These are phyloP conservation scores for Turnix velox DNA, from an alignment of 2,113 vertebrate species.

Conservation along the genomic window DNA sequence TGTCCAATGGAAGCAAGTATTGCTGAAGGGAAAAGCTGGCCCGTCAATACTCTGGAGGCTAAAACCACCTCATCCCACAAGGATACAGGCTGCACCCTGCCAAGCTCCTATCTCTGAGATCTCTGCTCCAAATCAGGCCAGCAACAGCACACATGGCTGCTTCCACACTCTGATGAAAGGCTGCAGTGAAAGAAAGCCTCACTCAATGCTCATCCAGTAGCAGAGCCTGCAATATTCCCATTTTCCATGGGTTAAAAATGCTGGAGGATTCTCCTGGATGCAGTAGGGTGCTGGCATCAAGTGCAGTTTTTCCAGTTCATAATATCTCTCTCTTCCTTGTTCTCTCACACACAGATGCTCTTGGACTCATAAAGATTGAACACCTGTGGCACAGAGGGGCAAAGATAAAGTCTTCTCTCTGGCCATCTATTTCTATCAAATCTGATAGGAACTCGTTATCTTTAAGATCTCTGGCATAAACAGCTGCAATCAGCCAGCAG, in stretches of 20 bases:
- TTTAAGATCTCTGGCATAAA: neutral
- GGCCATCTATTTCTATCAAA: constrained; percentile 1
- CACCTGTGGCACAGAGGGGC: neutral
- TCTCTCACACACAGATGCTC: constrained; percentile 7
- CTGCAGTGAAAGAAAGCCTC: neutral
- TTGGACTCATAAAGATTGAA: constrained; percentile 13
- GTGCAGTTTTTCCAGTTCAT: neutral
- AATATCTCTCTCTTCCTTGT: neutral
- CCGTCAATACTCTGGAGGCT: neutral
- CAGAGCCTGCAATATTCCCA: neutral
- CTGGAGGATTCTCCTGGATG: neutral
- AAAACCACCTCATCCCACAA: neutral
- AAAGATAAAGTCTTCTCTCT: constrained; percentile 8
- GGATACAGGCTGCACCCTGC: neutral
- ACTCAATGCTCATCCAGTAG: neutral
- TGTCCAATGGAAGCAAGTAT: neutral
- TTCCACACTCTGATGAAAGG: neutral
- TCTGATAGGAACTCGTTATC: neutral
- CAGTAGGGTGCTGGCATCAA: neutral
- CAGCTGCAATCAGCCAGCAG: neutral
- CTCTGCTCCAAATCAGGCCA: neutral
- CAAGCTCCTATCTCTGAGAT: neutral
- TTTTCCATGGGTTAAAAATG: neutral
- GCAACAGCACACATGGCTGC: neutral
- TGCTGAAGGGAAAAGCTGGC: neutral